These are phyloP conservation scores for Zootermopsis nevadensis DNA, from an alignment of 2,888 invertebrate genomes.

Conservation along the genomic window DNA sequence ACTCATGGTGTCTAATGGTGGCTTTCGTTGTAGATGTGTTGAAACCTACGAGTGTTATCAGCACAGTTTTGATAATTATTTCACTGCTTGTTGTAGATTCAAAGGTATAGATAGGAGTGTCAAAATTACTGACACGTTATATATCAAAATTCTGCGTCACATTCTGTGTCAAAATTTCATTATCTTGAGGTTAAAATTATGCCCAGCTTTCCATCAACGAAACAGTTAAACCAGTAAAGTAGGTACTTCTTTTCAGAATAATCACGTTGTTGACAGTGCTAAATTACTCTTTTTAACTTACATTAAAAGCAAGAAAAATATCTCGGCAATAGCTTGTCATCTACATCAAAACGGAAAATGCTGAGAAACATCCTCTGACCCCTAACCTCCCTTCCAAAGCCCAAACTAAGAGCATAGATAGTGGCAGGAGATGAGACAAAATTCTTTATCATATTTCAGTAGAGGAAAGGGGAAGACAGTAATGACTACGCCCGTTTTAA, in stretches of 20 bases:
- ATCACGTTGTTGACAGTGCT: neutral
- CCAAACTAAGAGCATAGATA: neutral
- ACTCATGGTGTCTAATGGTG: too few species aligned
- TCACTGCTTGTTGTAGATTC: too few species aligned
- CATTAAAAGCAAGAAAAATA: neutral
- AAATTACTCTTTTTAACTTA: constrained; percentile 6
- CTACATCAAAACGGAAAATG: neutral
- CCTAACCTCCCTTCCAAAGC: neutral
- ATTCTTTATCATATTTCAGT: neutral
- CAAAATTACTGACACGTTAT: too few species aligned
- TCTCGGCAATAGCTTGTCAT: neutral
- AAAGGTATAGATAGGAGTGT: too few species aligned
- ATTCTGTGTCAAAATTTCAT: neutral
- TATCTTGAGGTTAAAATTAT: neutral
- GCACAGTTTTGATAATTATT: too few species aligned
- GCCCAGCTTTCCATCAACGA: neutral
- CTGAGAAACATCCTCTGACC: neutral
- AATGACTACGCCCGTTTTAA: neutral
- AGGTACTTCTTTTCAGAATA: neutral
- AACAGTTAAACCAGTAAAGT: neutral
- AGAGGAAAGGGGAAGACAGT: neutral
- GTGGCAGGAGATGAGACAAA: neutral
- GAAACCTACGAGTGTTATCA: too few species aligned
- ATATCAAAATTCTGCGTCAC: too few species aligned
- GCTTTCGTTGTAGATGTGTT: too few species aligned